Evolutionary conservation across 2,888 invertebrate species (phyloP).

Genomic region (Operophtera brumata): DNA sequence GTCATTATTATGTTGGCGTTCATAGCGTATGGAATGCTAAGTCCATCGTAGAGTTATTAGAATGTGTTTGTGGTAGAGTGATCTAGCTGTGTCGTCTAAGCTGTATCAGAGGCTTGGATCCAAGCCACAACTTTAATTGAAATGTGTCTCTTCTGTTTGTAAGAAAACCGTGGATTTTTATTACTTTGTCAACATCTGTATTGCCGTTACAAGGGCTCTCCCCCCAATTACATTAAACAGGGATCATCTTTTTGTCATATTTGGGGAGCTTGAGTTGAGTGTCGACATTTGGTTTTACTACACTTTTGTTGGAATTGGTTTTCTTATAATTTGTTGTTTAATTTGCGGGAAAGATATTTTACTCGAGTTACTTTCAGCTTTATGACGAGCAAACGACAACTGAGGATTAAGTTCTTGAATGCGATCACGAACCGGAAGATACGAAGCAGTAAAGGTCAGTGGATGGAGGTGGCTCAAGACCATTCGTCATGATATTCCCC

Average conservation of each 20-base stretch:
- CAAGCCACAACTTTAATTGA: conserved; percentile 31
- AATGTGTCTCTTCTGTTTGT: conserved; percentile 26
- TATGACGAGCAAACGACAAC: too few relatives aligned
- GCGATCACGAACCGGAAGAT: too few relatives aligned
- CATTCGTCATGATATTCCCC: too few relatives aligned
- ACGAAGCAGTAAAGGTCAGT: too few relatives aligned
- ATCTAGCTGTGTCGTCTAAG: not conserved
- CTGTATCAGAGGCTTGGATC: conserved; percentile 14
- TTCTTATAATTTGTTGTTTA: not conserved
- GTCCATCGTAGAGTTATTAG: too few relatives aligned
- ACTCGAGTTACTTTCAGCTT: not conserved
- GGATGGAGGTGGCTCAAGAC: too few relatives aligned
- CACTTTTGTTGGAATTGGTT: conserved; percentile 2
- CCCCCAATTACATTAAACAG: conserved; percentile 25
- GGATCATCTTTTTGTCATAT: conserved; percentile 25
- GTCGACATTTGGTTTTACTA: conserved; percentile 11
- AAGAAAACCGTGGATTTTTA: conserved; percentile 21
- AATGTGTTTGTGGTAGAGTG: not conserved
- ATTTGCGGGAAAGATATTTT: not conserved
- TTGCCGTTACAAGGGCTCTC: conserved; percentile 18
- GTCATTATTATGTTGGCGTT: too few relatives aligned
- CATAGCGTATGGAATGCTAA: too few relatives aligned
- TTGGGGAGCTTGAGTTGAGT: conserved; percentile 16
- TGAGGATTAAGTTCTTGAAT: too few relatives aligned
- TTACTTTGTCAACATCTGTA: conserved; percentile 28